Conservation (phyloP, 2,888 invertebrate genomes). For the Drosophila diplacantha region DNA sequence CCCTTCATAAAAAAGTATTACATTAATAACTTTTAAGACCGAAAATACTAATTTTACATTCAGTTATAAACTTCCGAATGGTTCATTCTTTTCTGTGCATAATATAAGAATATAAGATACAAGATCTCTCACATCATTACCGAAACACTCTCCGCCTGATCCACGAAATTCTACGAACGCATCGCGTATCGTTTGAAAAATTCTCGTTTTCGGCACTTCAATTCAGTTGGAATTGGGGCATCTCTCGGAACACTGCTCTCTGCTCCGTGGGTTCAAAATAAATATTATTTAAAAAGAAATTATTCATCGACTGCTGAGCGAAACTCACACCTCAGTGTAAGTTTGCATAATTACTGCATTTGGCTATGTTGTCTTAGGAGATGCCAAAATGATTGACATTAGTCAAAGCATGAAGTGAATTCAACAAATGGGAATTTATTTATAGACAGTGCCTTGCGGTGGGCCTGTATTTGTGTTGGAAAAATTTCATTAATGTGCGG, state of each 20-base stretch:
- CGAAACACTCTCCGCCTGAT: conserved; percentile 55
- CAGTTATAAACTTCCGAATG: fast-evolving
- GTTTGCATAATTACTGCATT: conserved; percentile 59
- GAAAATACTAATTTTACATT: too few species aligned
- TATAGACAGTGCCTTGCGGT: conserved; percentile 52
- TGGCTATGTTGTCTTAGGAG: conserved; percentile 23
- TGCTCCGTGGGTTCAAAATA: conserved; percentile 24
- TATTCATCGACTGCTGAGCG: conserved; percentile 12
- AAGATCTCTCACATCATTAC: conserved; percentile 19
- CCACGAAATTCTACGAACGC: conserved; percentile 12
- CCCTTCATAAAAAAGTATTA: too few species aligned
- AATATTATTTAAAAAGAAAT: conserved; percentile 12
- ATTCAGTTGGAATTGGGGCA: conserved; percentile 61
- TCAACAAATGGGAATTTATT: conserved; percentile 55
- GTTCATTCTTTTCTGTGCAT: background rate
- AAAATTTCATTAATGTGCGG: conserved; percentile 37
- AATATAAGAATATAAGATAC: conserved; percentile 7
- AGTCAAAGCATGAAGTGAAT: conserved; percentile 45
- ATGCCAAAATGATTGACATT: conserved; percentile 66
- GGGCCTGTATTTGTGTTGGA: conserved; percentile 43
- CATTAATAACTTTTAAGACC: background rate
- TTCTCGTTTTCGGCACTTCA: conserved; percentile 56
- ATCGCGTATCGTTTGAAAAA: conserved; percentile 50
- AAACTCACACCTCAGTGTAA: conserved; percentile 45
- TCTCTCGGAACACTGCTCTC: conserved; percentile 39